Evolutionary conservation across 2,888 invertebrate genomes (phyloP), one percentile per base, ranked within the genome.

Genomic region (Drosophila atripex): DNA sequence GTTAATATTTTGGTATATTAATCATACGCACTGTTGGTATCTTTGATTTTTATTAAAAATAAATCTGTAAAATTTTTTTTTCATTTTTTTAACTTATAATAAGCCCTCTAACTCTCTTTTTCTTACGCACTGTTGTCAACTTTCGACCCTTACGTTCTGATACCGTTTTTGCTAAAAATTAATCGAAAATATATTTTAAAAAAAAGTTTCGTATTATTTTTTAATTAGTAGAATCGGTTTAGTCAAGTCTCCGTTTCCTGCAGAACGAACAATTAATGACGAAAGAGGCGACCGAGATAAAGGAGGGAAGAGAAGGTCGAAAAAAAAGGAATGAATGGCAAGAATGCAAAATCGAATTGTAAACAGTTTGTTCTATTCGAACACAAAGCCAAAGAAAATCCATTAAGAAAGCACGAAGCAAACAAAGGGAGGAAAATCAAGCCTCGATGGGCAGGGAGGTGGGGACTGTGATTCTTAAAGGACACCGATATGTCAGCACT

Each of bases 1-100:
- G 38, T 30, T 35, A 55, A 75, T 73, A 68, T 72, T 75, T 79
- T 14, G 35, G 35, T 49, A 76, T 86, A 82, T 82, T 86, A 86
- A 80, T 82, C 84, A 82, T 86, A 86, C 84, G 82, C 86, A 86
- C 73, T 43, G 86, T 77, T 64, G 68, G 60, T 72, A 52, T 32
- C 49, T 63, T 68, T 72, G 56, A 68, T 55, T 58, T 45, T 43
- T 14, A 41, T 9, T 28, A 28, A 2, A 28, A 28, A 28, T 28
- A 28, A 0, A 28, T 9, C 4, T 5, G 3, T 5, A 23, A 23
- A 4, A 3, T 23, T 5, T 21, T 21, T 23, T 0, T 23, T 23
- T 23, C 4, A 23, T 4, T 23, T 23, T 23, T 4, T 23, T 23
- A 23, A 21, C 1, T 28, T 9, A 2, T 2, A 28, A 2, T 9